Conservation (phyloP, 2,888 invertebrate species). For the Meloe dianella region DNA sequence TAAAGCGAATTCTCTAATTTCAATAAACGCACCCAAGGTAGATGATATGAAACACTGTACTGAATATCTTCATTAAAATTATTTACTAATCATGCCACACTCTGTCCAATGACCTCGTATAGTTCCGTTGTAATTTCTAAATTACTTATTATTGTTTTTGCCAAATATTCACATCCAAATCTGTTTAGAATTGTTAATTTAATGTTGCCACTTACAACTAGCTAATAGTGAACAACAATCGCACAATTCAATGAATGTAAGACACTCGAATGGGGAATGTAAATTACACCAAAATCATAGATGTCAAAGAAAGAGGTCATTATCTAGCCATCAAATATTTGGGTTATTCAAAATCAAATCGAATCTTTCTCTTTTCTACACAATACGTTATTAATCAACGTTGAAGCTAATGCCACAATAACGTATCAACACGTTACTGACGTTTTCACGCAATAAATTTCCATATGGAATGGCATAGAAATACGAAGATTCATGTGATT, state of each 20-base stretch:
- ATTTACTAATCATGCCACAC: not conserved
- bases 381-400: slow-evolving; percentile 2
- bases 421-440: slow-evolving; percentile 40
- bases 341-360: too few relatives aligned
- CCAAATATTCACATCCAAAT: not conserved
- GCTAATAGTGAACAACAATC: too few relatives aligned
- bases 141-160: not conserved
- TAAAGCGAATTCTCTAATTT: not conserved
- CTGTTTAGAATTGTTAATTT: not conserved
- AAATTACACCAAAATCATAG: too few relatives aligned
- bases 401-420: slow-evolving; percentile 14
- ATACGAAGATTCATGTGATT: too few relatives aligned
- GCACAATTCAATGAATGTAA: not conserved
- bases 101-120: not conserved
- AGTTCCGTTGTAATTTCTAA: slow-evolving; percentile 5
- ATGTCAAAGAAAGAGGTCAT: too few relatives aligned
- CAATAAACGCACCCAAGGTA: slow-evolving; percentile 1
- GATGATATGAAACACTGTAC: not conserved
- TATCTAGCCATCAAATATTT: too few relatives aligned
- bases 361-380: not conserved
- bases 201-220: not conserved
- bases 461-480: slow-evolving; percentile 20
- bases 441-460: slow-evolving; percentile 41
- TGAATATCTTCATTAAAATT: not conserved
- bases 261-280: too few relatives aligned